Conservation (phyloP, 2,797 vertebrate genomes). For the Macropodus opercularis region DNA sequence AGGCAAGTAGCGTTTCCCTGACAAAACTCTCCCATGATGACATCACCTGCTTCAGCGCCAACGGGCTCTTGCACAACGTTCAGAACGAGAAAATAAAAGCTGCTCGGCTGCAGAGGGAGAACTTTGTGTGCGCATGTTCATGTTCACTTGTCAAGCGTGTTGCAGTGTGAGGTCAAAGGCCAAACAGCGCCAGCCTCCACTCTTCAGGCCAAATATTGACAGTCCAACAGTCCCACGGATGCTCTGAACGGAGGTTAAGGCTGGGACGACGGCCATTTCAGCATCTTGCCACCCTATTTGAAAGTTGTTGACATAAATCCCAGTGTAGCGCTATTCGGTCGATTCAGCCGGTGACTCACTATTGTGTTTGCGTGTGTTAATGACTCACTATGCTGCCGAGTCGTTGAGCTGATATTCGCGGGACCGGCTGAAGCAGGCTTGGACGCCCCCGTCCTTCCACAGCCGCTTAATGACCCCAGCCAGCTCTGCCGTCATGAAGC, state of each 20-base stretch:
- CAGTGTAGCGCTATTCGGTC: not conserved
- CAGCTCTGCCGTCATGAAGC: conserved; percentile 96
- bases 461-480: conserved; percentile 96
- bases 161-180: conserved; percentile 47
- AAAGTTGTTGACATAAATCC: conserved; percentile 24
- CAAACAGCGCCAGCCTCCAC: conserved; percentile 17
- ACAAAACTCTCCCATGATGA: conserved; percentile 30
- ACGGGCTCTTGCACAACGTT: conserved; percentile 33
- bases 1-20: conserved; percentile 13
- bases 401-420: conserved; percentile 99
- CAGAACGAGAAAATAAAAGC: not conserved
- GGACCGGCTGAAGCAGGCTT: conserved; percentile 95
- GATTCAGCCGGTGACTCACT: conserved; percentile 39
- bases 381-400: conserved; percentile 96
- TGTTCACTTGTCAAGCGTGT: conserved; percentile 12
- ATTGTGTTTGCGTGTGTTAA: not conserved
- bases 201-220: conserved; percentile 74
- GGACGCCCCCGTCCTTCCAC: conserved; percentile 96
- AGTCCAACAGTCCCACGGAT: conserved; percentile 50
- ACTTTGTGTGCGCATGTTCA: not conserved
- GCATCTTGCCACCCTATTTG: conserved; percentile 2
- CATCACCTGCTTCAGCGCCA: conserved; percentile 20
- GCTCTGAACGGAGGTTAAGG: conserved; percentile 4
- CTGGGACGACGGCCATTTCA: conserved; percentile 11
- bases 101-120: not conserved